phyloP scores from a whole-genome alignment of 2,888 invertebrate species.

The Tetragnatha montana region DNA sequence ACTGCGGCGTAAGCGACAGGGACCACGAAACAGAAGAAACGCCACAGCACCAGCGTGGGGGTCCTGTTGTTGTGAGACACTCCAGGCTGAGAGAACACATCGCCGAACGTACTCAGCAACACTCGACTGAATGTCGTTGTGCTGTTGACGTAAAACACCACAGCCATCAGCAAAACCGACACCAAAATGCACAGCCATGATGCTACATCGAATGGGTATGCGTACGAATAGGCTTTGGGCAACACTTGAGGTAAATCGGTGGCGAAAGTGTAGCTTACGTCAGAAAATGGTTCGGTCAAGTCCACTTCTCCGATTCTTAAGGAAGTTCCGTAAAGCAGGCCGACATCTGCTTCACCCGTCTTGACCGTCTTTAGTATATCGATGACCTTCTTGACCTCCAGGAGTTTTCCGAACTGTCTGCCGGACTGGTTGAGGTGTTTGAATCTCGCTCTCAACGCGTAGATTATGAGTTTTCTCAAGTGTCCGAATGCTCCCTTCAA shows the following conservation, averaged over 20 bases:
- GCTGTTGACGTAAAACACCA: no score
- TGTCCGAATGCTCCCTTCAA: no score
- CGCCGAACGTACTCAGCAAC: not conserved
- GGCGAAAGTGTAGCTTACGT: not conserved
- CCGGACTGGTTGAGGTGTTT: not conserved
- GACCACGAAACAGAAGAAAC: no score
- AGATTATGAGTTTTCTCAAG: no score
- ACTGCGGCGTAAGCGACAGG: no score
- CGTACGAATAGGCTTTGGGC: not conserved
- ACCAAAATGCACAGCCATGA: no score
- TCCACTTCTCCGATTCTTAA: not conserved
- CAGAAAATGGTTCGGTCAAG: not conserved
- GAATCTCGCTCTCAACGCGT: not conserved
- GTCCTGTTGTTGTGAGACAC: not conserved
- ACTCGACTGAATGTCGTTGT: no score
- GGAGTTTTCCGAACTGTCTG: not conserved
- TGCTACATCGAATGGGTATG: no score
- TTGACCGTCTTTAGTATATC: not conserved
- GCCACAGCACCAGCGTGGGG: no score
- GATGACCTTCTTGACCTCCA: not conserved
- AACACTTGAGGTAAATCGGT: not conserved
- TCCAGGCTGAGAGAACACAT: not conserved
- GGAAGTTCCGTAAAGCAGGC: not conserved
- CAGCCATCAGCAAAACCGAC: no score
- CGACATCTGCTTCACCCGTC: no score